A percentile compares a stretch with the other conserved stretches of the same genome.
Conservation (phyloP, 2,888 invertebrate genomes). For the Mantis religiosa region DNA sequence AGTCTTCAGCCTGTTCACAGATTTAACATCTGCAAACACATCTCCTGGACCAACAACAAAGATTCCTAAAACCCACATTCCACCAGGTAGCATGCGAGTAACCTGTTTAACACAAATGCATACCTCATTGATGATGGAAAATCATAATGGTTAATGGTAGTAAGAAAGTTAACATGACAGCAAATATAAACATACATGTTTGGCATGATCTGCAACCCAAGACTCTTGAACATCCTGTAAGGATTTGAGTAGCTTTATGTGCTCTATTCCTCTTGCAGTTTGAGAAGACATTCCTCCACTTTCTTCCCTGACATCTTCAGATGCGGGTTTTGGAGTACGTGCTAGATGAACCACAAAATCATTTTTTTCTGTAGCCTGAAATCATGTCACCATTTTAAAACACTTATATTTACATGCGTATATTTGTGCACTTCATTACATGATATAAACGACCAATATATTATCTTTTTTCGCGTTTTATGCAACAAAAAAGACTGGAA, state of each 20-base stretch:
- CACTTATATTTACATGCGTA: constrained; percentile 32
- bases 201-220: constrained; percentile 76
- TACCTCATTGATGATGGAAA: neutral
- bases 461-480: no score
- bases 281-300: constrained; percentile 40
- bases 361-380: constrained; percentile 59
- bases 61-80: constrained; percentile 79
- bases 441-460: neutral
- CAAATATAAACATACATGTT: constrained; percentile 53
- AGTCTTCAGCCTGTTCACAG: constrained; percentile 55
- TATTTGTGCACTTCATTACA: neutral
- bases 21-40: constrained; percentile 54
- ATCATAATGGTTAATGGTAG: neutral
- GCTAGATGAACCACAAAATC: constrained; percentile 78
- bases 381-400: constrained; percentile 32
- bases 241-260: constrained; percentile 44
- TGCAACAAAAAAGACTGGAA: no score
- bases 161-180: neutral
- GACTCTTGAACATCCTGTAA: constrained; percentile 59
- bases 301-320: constrained; percentile 41
- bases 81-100: constrained; percentile 86
- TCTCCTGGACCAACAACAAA: constrained; percentile 69
- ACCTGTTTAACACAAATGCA: constrained; percentile 46
- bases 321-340: constrained; percentile 61
- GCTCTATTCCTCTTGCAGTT: constrained; percentile 40